Evolutionary conservation across 2,113 vertebrate species (phyloP).

Genomic region (Copsychus sechellarum): DNA sequence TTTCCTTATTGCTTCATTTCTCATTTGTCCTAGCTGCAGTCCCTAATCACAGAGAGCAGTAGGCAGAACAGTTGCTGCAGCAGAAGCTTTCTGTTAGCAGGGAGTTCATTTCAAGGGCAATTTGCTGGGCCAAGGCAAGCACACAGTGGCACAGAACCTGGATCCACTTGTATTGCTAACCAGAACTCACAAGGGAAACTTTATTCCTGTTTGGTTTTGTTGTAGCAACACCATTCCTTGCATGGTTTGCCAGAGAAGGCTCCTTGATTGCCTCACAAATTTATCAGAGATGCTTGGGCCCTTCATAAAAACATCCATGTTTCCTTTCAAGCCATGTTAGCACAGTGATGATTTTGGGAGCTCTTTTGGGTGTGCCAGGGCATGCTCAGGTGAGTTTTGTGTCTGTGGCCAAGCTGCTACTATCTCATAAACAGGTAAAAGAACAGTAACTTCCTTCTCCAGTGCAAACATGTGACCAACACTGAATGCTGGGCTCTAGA

Average conservation of each 20-base stretch:
- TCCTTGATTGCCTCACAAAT: not conserved
- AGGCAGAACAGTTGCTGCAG: not conserved
- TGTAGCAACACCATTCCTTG: not conserved
- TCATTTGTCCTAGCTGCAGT: not conserved
- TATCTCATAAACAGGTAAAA: not conserved
- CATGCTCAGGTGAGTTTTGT: not conserved
- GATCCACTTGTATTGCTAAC: not conserved
- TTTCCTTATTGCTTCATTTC: not conserved
- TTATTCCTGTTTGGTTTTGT: not conserved
- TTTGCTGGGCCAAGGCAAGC: not conserved
- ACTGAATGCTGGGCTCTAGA: not conserved
- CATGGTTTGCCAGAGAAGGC: not conserved
- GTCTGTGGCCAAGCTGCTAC: not conserved
- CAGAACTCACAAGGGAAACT: not conserved
- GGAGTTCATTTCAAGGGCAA: constrained; percentile 13
- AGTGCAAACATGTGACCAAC: not conserved
- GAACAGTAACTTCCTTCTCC: not conserved
- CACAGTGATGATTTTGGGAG: not conserved
- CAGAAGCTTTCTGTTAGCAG: not conserved
- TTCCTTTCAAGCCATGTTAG: not conserved
- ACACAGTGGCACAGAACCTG: not conserved
- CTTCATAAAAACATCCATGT: not conserved
- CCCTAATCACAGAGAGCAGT: not conserved
- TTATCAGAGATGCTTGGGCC: not conserved
- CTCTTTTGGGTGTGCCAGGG: not conserved